These are phyloP conservation scores for Dicranocentrus wangi DNA, from an alignment of 2,888 invertebrate genomes.

Conservation along the genomic window DNA sequence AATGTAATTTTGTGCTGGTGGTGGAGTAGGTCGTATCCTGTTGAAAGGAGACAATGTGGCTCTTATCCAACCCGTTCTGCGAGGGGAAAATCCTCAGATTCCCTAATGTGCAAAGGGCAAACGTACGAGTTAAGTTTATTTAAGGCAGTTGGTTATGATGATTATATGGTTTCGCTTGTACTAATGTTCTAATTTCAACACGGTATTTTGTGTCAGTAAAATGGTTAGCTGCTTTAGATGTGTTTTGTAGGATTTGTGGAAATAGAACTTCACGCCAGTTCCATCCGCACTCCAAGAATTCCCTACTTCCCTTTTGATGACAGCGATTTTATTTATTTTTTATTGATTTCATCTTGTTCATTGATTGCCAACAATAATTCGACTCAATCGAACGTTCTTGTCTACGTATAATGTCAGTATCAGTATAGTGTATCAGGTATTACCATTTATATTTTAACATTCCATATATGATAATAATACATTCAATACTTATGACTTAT, in stretches of 20 bases:
- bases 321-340: conserved; percentile 27
- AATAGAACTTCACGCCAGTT: too few species aligned
- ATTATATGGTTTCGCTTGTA: too few species aligned
- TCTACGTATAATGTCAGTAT: conserved; percentile 65
- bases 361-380: conserved; percentile 66
- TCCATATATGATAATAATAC: neutral
- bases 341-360: conserved; percentile 43
- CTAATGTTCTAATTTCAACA: too few species aligned
- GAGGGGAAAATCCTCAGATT: neutral
- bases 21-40: conserved; percentile 25
- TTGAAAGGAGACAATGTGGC: conserved; percentile 40
- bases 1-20: too few species aligned
- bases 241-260: too few species aligned
- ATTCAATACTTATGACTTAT: conserved; percentile 2
- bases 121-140: too few species aligned
- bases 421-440: conserved; percentile 58
- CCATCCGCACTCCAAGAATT: too few species aligned
- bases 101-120: too few species aligned
- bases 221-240: too few species aligned
- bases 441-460: conserved; percentile 22
- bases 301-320: too few species aligned
- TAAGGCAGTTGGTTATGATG: too few species aligned
- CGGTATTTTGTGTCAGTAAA: too few species aligned
- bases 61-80: conserved; percentile 25
- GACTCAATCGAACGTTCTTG: conserved; percentile 62